Conservation (phyloP, 2,797 vertebrate species). For the Loris lydekkerianus region DNA sequence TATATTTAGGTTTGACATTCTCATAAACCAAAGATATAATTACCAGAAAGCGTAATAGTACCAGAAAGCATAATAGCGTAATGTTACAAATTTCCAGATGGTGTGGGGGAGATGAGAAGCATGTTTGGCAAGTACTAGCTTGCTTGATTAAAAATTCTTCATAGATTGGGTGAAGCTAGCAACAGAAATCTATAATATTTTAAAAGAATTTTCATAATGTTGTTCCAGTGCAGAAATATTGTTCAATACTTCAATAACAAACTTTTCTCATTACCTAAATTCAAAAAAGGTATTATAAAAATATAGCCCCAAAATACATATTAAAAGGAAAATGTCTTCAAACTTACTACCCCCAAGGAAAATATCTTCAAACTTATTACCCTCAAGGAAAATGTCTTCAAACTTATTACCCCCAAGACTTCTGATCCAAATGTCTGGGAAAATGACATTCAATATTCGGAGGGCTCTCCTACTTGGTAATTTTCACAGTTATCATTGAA, state of each 20-base stretch:
- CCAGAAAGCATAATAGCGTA: background rate
- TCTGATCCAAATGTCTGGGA: background rate
- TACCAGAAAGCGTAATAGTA: background rate
- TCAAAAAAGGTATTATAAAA: background rate
- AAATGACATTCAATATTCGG: background rate
- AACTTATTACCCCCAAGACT: background rate
- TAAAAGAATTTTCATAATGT: background rate
- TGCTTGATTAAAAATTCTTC: constrained; percentile 7
- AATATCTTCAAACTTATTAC: background rate
- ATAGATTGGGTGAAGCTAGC: background rate
- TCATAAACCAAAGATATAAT: background rate
- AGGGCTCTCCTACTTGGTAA: background rate
- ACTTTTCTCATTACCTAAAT: background rate
- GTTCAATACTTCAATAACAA: background rate
- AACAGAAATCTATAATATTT: background rate
- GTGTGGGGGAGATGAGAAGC: background rate
- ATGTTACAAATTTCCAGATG: background rate
- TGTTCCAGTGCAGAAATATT: background rate
- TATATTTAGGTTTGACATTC: background rate
- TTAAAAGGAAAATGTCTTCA: constrained; percentile 34
- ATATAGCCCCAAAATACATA: background rate
- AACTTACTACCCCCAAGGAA: background rate
- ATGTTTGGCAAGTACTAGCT: background rate
- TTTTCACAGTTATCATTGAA: background rate
- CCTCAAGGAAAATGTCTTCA: constrained; percentile 6